These are phyloP conservation scores for Argyresthia goedartella DNA, from an alignment of 2,888 invertebrate species.

Conservation along the genomic window DNA sequence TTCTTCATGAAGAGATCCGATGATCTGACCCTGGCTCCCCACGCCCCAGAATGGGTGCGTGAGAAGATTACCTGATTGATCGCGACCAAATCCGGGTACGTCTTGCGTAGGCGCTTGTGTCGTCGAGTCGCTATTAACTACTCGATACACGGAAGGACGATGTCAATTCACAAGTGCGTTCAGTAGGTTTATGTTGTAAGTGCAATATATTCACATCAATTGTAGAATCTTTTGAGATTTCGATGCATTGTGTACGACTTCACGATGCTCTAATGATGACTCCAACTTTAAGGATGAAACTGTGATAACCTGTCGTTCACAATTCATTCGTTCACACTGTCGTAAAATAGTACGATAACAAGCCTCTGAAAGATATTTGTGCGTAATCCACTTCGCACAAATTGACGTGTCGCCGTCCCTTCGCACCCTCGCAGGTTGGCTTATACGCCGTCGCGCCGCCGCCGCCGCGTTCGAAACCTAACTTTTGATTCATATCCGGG, in stretches of 20 bases:
- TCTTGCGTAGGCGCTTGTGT: neutral
- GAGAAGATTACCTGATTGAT: too few species aligned
- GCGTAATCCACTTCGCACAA: constrained; percentile 52
- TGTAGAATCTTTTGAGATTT: neutral
- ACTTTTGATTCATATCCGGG: constrained; percentile 47
- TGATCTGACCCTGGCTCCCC: too few species aligned
- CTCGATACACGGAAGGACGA: constrained; percentile 14
- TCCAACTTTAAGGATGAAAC: constrained; percentile 3
- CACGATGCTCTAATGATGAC: neutral
- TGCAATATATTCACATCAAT: neutral
- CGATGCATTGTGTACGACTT: neutral
- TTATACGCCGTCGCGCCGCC: too few species aligned
- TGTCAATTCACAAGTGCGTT: too few species aligned
- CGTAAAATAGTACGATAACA: constrained; percentile 38
- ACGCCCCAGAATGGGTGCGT: too few species aligned
- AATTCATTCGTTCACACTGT: constrained; percentile 5
- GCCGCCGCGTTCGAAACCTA: constrained; percentile 33
- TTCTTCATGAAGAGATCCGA: too few species aligned
- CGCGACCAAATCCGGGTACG: neutral
- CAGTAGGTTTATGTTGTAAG: too few species aligned
- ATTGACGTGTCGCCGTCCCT: constrained; percentile 36
- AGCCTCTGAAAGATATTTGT: constrained; percentile 35
- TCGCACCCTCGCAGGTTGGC: too few species aligned
- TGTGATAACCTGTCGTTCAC: neutral
- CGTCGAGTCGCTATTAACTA: constrained; percentile 22